Conservation (phyloP, 2,888 invertebrate species). For the Lamellibrachia satsuma region DNA sequence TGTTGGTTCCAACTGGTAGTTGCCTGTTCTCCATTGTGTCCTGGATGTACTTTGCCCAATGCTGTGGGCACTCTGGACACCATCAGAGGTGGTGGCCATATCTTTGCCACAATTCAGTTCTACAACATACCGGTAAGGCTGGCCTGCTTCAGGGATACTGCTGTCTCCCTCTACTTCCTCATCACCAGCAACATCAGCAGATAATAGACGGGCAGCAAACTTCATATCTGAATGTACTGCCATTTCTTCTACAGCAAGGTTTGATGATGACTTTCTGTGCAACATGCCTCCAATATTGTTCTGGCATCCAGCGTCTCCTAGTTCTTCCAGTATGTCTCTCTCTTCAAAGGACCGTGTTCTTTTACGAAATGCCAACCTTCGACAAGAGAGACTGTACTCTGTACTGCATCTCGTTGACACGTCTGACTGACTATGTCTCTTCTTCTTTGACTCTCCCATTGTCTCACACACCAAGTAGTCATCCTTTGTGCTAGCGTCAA, state of each 20-base stretch:
- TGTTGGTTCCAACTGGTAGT: neutral
- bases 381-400: neutral
- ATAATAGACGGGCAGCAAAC: neutral
- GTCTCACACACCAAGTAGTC: neutral
- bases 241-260: neutral
- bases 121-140: neutral
- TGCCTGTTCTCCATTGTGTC: neutral
- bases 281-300: neutral
- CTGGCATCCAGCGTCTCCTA: neutral
- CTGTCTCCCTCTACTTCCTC: neutral
- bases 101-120: neutral
- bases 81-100: neutral
- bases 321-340: neutral
- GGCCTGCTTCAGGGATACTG: neutral
- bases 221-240: neutral
- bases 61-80: neutral
- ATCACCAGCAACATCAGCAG: neutral
- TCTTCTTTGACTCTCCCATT: neutral
- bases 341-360: neutral
- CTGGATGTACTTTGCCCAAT: neutral
- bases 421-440: neutral
- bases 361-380: neutral
- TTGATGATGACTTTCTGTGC: neutral
- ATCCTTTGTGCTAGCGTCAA: neutral
- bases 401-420: neutral